Evolutionary conservation across 2,113 vertebrate species (phyloP).

Genomic region (Odontesthes bonariensis): DNA sequence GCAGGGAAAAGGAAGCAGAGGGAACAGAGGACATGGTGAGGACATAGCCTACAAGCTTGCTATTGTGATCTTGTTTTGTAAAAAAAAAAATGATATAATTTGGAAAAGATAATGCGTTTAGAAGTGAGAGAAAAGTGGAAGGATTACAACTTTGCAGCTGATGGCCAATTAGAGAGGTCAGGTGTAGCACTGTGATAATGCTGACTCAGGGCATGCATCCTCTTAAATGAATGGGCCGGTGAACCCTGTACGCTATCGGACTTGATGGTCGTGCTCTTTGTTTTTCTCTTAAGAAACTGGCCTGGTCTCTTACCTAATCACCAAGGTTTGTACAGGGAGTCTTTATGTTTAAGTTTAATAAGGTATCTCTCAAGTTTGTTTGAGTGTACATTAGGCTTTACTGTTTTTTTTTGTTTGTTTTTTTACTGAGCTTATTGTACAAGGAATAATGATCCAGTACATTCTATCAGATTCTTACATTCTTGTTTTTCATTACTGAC

Average conservation of each 20-base stretch:
- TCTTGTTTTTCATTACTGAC: not conserved
- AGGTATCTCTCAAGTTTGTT: not conserved
- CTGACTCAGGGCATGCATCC: slow-evolving; percentile 23
- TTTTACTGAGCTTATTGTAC: not conserved
- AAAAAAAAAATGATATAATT: not conserved
- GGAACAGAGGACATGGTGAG: slow-evolving; percentile 39
- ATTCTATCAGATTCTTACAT: not conserved
- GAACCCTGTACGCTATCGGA: slow-evolving; percentile 4
- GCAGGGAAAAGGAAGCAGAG: slow-evolving; percentile 32
- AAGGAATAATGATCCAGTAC: too few relatives aligned
- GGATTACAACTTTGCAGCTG: slow-evolving; percentile 24
- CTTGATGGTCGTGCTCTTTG: not conserved
- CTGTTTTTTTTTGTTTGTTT: not conserved
- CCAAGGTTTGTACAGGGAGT: not conserved
- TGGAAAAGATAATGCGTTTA: slow-evolving; percentile 15
- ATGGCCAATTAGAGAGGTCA: slow-evolving; percentile 60
- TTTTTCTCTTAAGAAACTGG: slow-evolving; percentile 7
- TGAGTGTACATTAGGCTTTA: not conserved
- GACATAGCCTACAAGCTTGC: slow-evolving; percentile 43
- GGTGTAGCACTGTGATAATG: slow-evolving; percentile 17
- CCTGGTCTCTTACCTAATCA: slow-evolving; percentile 14
- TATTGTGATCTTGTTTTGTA: slow-evolving; percentile 33
- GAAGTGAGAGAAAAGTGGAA: slow-evolving; percentile 10
- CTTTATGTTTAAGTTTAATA: not conserved
- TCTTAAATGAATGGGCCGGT: slow-evolving; percentile 29